Evolutionary conservation across 2,888 invertebrate species (phyloP).

Genomic region (Autographa gamma): DNA sequence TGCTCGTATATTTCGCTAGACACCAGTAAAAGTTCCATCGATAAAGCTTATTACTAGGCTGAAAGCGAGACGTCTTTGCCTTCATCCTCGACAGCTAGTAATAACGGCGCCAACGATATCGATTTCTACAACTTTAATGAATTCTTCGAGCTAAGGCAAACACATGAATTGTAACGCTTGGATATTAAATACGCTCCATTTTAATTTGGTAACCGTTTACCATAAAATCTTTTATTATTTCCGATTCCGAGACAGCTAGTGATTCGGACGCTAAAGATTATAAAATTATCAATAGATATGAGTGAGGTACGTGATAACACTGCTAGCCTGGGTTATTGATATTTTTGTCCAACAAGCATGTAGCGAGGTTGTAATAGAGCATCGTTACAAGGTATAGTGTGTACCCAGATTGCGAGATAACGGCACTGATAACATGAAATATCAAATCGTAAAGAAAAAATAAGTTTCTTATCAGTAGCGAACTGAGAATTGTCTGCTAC

Average conservation of each 20-base stretch:
- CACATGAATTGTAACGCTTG: conserved; percentile 20
- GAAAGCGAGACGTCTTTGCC: conserved; percentile 36
- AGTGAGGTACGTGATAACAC: conserved; percentile 48
- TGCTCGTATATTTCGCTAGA: conserved; percentile 43
- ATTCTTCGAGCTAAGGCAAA: conserved; percentile 23
- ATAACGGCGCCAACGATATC: conserved; percentile 43
- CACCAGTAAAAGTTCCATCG: conserved; percentile 50
- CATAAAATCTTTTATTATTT: conserved; percentile 13
- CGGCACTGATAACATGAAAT: conserved; percentile 68
- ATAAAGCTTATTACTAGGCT: conserved; percentile 47
- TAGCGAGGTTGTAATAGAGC: conserved; percentile 74
- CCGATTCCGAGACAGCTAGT: conserved; percentile 12
- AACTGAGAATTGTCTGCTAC: conserved; percentile 23
- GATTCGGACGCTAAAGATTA: conserved; percentile 44
- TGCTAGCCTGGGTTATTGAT: conserved; percentile 54
- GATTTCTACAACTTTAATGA: conserved; percentile 50
- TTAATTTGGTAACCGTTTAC: conserved; percentile 9
- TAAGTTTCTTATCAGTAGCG: conserved; percentile 41
- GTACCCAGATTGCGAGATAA: conserved; percentile 82
- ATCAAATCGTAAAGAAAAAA: conserved; percentile 68
- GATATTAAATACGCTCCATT: conserved; percentile 6
- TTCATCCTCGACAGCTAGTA: conserved; percentile 34
- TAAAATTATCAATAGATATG: conserved; percentile 55
- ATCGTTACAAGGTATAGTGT: conserved; percentile 79
- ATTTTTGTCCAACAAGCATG: conserved; percentile 67